Conservation (phyloP, 2,888 invertebrate genomes). For the Actias luna region DNA sequence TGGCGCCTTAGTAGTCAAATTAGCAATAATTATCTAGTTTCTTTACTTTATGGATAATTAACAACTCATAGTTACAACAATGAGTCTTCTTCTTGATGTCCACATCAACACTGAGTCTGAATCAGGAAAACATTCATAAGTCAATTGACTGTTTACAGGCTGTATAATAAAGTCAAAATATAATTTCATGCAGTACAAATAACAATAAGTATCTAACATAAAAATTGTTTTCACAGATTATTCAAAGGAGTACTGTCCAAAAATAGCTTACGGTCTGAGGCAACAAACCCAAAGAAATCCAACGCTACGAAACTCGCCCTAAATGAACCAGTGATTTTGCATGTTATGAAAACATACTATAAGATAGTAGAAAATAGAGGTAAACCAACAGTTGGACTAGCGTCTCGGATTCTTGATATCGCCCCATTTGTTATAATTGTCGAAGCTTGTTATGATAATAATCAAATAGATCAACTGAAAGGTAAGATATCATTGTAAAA, state of each 20-base stretch:
- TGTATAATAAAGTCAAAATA: not conserved
- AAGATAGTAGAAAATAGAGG: slow-evolving; percentile 79
- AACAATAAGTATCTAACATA: not conserved
- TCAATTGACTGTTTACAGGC: not conserved
- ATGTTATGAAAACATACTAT: slow-evolving; percentile 85
- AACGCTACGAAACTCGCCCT: slow-evolving; percentile 67
- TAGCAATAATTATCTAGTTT: too few relatives aligned
- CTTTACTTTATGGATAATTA: not conserved
- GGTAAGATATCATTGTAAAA: slow-evolving; percentile 16
- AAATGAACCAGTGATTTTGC: slow-evolving; percentile 81
- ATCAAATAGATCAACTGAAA: slow-evolving; percentile 30
- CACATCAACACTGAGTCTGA: not conserved
- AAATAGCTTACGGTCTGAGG: slow-evolving; percentile 83
- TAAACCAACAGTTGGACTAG: slow-evolving; percentile 83
- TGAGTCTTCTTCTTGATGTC: too few relatives aligned
- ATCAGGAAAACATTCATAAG: not conserved
- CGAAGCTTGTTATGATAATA: slow-evolving; percentile 36
- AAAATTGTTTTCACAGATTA: slow-evolving; percentile 30
- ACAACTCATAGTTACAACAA: not conserved
- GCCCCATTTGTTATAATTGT: slow-evolving; percentile 87
- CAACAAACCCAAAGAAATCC: slow-evolving; percentile 78
- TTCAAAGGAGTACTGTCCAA: slow-evolving; percentile 50
- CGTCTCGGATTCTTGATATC: slow-evolving; percentile 89
- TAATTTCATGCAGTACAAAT: not conserved
- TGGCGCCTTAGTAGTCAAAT: not conserved